A percentile compares a stretch with the other conserved stretches of the same genome.
Evolutionary conservation across 1,140 invertebrate genomes (phyloP).

Genomic region (Zelostemma sp.): DNA sequence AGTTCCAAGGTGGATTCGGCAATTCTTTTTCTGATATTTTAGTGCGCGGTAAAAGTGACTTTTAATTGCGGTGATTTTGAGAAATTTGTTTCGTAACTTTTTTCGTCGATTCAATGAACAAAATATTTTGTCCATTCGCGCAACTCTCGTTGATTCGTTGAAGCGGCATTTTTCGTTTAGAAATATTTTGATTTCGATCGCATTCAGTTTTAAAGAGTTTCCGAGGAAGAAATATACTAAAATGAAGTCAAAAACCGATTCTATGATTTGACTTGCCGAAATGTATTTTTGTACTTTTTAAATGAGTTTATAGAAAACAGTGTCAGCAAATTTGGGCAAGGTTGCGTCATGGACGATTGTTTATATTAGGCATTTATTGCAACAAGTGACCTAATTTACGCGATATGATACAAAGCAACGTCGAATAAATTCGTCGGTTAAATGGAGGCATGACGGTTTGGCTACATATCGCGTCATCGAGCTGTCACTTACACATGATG

Average conservation of each 20-base stretch:
- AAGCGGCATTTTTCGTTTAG: no score
- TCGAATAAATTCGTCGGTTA: constrained; percentile 27
- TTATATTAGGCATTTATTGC: constrained; percentile 26
- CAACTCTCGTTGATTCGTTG: no score
- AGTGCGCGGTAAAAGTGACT: neutral
- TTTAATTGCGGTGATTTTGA: neutral
- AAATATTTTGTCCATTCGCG: no score
- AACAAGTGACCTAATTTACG: constrained; percentile 5
- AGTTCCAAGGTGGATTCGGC: no score
- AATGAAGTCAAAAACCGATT: no score
- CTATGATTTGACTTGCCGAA: no score
- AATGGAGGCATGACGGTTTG: constrained; percentile 32
- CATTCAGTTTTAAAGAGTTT: no score
- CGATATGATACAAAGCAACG: constrained; percentile 41
- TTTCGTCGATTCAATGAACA: no score
- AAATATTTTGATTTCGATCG: no score
- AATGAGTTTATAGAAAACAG: no score
- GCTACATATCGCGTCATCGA: constrained; percentile 25
- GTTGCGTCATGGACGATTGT: constrained; percentile 27
- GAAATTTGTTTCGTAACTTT: no score
- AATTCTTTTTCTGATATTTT: constrained; percentile 2
- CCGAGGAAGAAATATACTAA: no score
- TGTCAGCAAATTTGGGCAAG: constrained; percentile 8
- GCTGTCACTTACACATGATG: constrained; percentile 41
- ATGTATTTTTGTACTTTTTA: neutral